Evolutionary conservation across 2,797 vertebrate species (phyloP).

Genomic region (Toxotes lorentzi): DNA sequence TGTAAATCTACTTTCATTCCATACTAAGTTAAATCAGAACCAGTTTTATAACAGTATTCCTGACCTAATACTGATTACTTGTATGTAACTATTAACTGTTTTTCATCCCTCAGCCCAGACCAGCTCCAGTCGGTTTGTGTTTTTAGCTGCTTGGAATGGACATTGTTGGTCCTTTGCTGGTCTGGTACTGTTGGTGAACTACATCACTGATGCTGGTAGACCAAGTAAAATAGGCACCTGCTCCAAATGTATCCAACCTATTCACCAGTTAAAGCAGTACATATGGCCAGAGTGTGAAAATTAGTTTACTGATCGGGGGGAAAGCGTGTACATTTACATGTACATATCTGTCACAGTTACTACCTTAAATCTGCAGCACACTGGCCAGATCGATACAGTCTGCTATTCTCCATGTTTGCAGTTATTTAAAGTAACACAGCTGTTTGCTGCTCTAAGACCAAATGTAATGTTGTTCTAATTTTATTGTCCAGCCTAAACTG

Average conservation of each 20-base stretch:
- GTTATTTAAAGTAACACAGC: slow-evolving; percentile 5
- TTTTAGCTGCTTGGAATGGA: too few species aligned
- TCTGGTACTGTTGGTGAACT: background rate
- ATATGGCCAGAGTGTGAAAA: too few species aligned
- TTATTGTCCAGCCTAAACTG: background rate
- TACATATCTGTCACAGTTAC: background rate
- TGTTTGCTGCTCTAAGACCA: slow-evolving; percentile 1
- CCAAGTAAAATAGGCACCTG: background rate
- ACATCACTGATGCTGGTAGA: background rate
- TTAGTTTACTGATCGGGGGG: too few species aligned
- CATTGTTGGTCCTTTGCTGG: background rate
- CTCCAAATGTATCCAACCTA: background rate
- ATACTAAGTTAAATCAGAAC: background rate
- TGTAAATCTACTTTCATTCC: background rate
- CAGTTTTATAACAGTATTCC: too few species aligned
- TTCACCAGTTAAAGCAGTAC: too few species aligned
- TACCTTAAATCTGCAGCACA: background rate
- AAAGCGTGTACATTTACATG: too few species aligned
- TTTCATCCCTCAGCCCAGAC: background rate
- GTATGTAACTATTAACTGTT: too few species aligned
- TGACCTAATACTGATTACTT: too few species aligned
- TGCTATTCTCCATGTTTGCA: background rate
- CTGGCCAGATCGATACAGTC: background rate
- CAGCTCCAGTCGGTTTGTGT: too few species aligned
- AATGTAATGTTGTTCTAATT: slow-evolving; percentile 4